Conservation (phyloP, 37 sponge, comb jelly and placozoan genomes). For the Eunapius fragilis region DNA sequence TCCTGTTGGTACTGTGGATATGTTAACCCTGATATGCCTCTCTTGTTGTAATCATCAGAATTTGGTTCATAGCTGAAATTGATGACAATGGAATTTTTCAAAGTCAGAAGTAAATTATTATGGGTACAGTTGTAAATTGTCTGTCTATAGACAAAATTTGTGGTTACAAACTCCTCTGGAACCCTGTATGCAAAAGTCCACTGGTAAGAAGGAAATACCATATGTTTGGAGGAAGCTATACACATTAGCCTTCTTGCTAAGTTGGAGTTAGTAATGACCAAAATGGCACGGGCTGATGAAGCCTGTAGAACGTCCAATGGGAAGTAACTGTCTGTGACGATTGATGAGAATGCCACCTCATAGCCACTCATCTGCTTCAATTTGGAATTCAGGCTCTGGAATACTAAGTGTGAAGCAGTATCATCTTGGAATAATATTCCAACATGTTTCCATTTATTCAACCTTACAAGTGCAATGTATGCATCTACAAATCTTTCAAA, state of each 20-base stretch:
- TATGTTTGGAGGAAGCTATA: not conserved
- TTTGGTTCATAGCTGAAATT: not conserved
- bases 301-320: not conserved
- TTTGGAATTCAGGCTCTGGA: not conserved
- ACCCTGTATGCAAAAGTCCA: slow-evolving; percentile 14
- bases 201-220: slow-evolving; percentile 17
- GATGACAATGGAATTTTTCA: not conserved
- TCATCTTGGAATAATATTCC: slow-evolving; percentile 7
- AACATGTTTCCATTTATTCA: slow-evolving; percentile 24
- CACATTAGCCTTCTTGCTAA: slow-evolving; percentile 9
- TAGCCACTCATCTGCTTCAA: not conserved
- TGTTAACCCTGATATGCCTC: not conserved
- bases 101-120: not conserved
- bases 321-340: not conserved
- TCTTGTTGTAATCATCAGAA: not conserved
- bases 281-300: not conserved
- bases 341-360: not conserved
- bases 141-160: not conserved
- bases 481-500: slow-evolving; percentile 4
- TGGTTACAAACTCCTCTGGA: not conserved
- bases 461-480: not conserved
- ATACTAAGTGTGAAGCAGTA: not conserved
- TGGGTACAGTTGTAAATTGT: not conserved
- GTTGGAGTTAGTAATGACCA: not conserved
- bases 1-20: slow-evolving; percentile 9